These are phyloP conservation scores for Tichodroma muraria DNA, from an alignment of 2,113 vertebrate species.

Conservation along the genomic window DNA sequence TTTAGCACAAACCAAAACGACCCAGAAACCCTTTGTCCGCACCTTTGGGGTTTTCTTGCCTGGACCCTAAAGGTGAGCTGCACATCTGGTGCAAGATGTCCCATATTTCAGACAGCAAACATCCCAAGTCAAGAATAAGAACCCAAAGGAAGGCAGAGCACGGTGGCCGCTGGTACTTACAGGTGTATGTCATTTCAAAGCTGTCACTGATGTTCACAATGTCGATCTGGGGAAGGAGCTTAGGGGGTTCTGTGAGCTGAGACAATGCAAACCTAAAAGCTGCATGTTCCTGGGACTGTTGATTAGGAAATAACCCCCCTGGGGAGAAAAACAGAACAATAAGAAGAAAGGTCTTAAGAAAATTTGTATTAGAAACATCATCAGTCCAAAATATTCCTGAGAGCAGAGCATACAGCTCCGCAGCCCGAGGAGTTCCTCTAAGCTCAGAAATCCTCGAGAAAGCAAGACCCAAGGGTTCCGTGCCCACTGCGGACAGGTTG, in stretches of 20 bases:
- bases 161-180: slow-evolving; percentile 74
- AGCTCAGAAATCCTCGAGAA: background rate
- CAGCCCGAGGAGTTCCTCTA: background rate
- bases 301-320: slow-evolving; percentile 95
- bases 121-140: background rate
- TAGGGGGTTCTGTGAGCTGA: slow-evolving; percentile 95
- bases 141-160: background rate
- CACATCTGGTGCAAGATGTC: background rate
- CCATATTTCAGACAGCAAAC: background rate
- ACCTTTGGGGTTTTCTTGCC: background rate
- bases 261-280: slow-evolving; percentile 96
- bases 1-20: slow-evolving; percentile 2
- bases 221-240: slow-evolving; percentile 98
- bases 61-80: background rate
- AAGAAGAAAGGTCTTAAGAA: background rate
- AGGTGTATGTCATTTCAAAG: slow-evolving; percentile 99
- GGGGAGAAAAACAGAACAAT: slow-evolving; percentile 42
- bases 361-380: background rate
- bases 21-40: background rate
- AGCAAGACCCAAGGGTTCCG: accelerated
- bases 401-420: background rate
- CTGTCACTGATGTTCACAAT: slow-evolving; percentile 98
- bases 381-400: background rate
- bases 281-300: slow-evolving; percentile 97
- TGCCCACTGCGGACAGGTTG: accelerated